Evolutionary conservation across 2,888 invertebrate species (phyloP), one percentile per base, ranked within the genome.

Genomic region (Stenodera caucasica): DNA sequence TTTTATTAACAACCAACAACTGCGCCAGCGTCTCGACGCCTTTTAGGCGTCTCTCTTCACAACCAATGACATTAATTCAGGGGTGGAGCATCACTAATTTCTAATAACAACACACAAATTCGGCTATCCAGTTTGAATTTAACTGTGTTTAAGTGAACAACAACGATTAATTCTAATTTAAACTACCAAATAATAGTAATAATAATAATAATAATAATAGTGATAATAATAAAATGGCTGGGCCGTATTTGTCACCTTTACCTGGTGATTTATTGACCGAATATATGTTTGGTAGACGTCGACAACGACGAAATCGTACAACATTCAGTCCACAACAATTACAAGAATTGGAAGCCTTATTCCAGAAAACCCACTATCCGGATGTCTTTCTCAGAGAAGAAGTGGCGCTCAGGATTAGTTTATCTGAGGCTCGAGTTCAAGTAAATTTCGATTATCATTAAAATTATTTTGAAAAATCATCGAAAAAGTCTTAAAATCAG

Each of bases 321-420:
- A 96, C 96, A 0, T 96, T 96, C 79, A 95, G 94, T 29, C 94
- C 96, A 1, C 94, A 95, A 78, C 96, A 96, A 81, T 83, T 96
- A 52, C 92, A 93, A 76, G 94, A 96, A 76, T 80, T 96, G 73
- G 96, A 96, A 78, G 90, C 93, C 0, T 84, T 96, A 21, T 96
- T 96, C 81, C 94, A 94, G 80, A 94, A 94, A 81, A 96, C 96
- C 0, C 96, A 96, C 75, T 96, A 96, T 79, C 96, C 96, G 6
- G 96, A 96, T 75, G 96, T 96, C 21, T 88, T 87, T 73, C 81
- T 92, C 58, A 86, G 96, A 70, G 96, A 96, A 79, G 95, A 96
- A 81, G 93, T 96, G 8, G 96, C 96, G 0, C 81, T 94, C 61
- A 85, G 94, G 77, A 96, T 96, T 72, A 94, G 91, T 77, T 84